A percentile compares a stretch with the other conserved stretches of the same genome.
phyloP scores from a whole-genome alignment of 2,797 vertebrate genomes.

The Hirundo rustica region DNA sequence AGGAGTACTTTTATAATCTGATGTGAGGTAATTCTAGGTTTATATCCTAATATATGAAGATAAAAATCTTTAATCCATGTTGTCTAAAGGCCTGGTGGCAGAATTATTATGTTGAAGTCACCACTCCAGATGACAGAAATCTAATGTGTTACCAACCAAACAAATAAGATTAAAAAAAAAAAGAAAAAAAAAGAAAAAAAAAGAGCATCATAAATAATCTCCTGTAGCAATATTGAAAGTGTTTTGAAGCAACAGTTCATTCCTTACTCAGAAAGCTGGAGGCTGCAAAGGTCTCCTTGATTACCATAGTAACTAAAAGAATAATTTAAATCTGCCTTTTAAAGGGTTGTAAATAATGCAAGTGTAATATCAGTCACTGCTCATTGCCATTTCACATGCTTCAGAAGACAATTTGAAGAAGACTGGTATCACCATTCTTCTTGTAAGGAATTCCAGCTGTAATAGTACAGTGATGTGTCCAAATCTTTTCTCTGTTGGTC shows the following conservation, averaged over 20 bases:
- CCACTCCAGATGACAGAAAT: background rate
- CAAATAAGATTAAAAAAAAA: background rate
- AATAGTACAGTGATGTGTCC: background rate
- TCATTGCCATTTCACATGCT: constrained; percentile 21
- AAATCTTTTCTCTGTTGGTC: background rate
- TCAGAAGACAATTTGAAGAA: constrained; percentile 9
- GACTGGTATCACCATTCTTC: background rate
- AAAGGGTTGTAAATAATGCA: constrained; percentile 63
- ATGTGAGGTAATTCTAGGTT: background rate
- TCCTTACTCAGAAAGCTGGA: constrained; percentile 48
- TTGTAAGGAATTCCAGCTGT: background rate
- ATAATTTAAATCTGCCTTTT: constrained; percentile 58
- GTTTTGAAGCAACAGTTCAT: constrained; percentile 54
- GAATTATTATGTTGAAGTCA: background rate
- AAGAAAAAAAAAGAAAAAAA: background rate
- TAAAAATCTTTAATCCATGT: background rate
- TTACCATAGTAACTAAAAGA: constrained; percentile 69
- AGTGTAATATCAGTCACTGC: background rate
- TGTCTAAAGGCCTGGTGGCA: background rate
- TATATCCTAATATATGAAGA: background rate
- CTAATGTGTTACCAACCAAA: background rate
- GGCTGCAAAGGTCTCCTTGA: constrained; percentile 55
- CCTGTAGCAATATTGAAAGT: constrained; percentile 42
- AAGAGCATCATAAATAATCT: background rate
- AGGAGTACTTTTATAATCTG: background rate